Evolutionary conservation across 23 tunicate genomes (phyloP).

Genomic region (Corella eumyota): DNA sequence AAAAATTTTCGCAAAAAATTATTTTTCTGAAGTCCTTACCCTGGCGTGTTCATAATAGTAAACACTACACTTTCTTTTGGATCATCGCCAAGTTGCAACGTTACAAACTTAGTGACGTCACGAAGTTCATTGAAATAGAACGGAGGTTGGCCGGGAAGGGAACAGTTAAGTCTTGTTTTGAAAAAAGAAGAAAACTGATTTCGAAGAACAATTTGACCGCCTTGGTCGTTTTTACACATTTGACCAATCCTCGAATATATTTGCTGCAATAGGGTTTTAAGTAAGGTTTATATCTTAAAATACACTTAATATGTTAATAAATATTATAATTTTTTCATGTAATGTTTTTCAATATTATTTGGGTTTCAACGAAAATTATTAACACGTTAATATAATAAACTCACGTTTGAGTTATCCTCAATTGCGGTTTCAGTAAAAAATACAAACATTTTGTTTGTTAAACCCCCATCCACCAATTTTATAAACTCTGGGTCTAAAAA

Average conservation of each 20-base stretch:
- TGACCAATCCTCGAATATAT: constrained; percentile 47
- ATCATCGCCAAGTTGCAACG: constrained; percentile 9
- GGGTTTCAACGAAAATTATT: too few species aligned
- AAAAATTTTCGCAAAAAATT: background rate
- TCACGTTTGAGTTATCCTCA: constrained; percentile 48
- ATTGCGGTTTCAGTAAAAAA: constrained; percentile 50
- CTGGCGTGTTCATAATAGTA: constrained; percentile 59
- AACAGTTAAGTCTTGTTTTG: constrained; percentile 67
- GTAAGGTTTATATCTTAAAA: background rate
- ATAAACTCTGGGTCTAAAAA: constrained; percentile 23
- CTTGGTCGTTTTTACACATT: constrained; percentile 54
- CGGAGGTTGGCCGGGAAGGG: constrained; percentile 72
- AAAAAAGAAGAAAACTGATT: constrained; percentile 41
- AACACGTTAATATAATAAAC: too few species aligned
- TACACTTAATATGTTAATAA: too few species aligned
- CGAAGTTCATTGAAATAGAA: constrained; percentile 63
- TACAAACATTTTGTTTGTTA: constrained; percentile 24
- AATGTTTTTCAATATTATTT: background rate
- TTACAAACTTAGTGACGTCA: constrained; percentile 28
- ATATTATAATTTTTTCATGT: too few species aligned
- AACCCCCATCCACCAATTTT: constrained; percentile 1
- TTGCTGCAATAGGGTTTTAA: constrained; percentile 9
- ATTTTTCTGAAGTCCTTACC: constrained; percentile 8
- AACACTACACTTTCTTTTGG: constrained; percentile 23
- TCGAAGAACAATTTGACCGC: constrained; percentile 21